Evolutionary conservation across 2,113 vertebrate genomes (phyloP).

Genomic region (Pheucticus melanocephalus): DNA sequence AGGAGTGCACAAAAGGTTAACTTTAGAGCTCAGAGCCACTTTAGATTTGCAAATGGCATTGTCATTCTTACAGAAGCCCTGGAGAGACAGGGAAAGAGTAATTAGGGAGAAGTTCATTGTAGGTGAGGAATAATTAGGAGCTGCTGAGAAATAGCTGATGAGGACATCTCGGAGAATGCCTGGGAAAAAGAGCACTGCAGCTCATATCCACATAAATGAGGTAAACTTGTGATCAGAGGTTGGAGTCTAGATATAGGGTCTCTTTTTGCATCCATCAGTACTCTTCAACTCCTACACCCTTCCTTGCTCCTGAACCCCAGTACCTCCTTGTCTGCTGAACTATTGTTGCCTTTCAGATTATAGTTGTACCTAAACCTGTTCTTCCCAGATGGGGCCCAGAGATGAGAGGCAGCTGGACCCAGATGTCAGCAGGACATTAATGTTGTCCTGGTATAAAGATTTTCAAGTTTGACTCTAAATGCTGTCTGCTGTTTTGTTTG

Average conservation of each 20-base stretch:
- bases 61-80: slow-evolving; percentile 28
- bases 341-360: background rate
- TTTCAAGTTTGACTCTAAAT: background rate
- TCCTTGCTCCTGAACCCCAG: background rate
- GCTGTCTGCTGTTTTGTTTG: background rate
- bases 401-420: background rate
- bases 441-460: background rate
- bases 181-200: background rate
- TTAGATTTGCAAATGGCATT: slow-evolving; percentile 29
- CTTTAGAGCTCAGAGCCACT: background rate
- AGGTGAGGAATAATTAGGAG: slow-evolving; percentile 50
- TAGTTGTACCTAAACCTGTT: background rate
- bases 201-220: background rate
- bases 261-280: background rate
- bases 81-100: slow-evolving; percentile 9
- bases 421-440: background rate
- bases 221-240: background rate
- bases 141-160: slow-evolving; percentile 4
- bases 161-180: background rate
- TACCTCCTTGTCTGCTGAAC: background rate
- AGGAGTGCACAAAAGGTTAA: background rate
- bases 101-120: slow-evolving; percentile 49
- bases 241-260: background rate
- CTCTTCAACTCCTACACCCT: background rate
- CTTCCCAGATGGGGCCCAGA: background rate